phyloP scores from a whole-genome alignment of 2,888 invertebrate genomes.

The Aleiodes testaceus region DNA sequence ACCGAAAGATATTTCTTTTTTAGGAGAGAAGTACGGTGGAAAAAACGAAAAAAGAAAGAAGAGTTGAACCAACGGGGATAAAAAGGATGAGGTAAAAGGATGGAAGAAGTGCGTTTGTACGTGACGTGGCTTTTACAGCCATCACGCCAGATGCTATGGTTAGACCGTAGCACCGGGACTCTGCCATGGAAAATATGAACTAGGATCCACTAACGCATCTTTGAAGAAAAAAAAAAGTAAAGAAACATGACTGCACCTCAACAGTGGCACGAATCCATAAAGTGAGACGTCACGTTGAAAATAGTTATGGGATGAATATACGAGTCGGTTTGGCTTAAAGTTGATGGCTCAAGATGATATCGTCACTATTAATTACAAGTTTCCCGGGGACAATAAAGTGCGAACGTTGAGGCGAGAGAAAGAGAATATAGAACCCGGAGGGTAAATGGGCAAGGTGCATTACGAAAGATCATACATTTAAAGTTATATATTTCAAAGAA shows the following conservation, averaged over 20 bases:
- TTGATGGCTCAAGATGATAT: conserved; percentile 30
- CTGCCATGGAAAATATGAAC: conserved; percentile 14
- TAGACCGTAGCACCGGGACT: conserved; percentile 37
- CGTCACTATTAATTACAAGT: conserved; percentile 31
- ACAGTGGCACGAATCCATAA: conserved; percentile 33
- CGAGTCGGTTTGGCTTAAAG: not conserved
- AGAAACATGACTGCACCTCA: conserved; percentile 13
- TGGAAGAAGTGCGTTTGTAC: conserved; percentile 59
- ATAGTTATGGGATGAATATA: conserved; percentile 4
- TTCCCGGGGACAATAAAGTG: conserved; percentile 16
- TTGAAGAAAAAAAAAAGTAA: conserved; percentile 28
- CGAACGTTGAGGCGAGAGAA: not conserved
- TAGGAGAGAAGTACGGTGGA: conserved; percentile 40
- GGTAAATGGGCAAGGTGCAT: conserved; percentile 14
- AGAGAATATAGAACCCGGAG: conserved; percentile 4
- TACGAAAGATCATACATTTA: conserved; percentile 45
- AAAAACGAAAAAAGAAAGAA: conserved; percentile 28
- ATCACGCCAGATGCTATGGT: conserved; percentile 67
- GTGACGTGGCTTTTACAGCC: conserved; percentile 67
- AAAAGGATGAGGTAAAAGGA: conserved; percentile 47
- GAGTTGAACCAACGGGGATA: conserved; percentile 13
- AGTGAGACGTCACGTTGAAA: conserved; percentile 20
- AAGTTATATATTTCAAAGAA: conserved; percentile 37
- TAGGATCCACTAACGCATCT: conserved; percentile 5
- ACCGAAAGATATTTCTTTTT: conserved; percentile 52